phyloP scores from a whole-genome alignment of 2,797 vertebrate species.

The Characodon lateralis region DNA sequence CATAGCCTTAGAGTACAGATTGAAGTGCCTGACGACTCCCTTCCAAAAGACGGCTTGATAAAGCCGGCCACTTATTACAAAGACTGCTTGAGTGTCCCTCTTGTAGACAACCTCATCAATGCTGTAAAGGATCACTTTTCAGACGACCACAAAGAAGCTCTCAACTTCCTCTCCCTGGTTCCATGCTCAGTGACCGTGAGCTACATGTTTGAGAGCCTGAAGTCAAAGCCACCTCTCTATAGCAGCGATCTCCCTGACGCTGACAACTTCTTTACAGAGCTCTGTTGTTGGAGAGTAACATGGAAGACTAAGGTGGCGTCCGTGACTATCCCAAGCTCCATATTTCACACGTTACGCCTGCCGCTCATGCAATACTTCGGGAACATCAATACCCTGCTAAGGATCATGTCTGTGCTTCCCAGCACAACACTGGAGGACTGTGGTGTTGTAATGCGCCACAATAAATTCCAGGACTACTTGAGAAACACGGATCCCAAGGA shows the following conservation, averaged over 20 bases:
- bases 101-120: constrained; percentile 84
- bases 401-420: constrained; percentile 84
- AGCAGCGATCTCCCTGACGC: constrained; percentile 83
- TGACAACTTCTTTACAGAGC: constrained; percentile 85
- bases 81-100: constrained; percentile 81
- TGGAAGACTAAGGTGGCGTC: constrained; percentile 86
- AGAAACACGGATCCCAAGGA: constrained; percentile 74
- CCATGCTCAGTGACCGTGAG: constrained; percentile 84
- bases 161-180: constrained; percentile 84
- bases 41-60: constrained; percentile 77
- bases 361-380: constrained; percentile 86
- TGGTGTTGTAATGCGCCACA: constrained; percentile 80
- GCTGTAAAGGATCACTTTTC: constrained; percentile 87
- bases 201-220: constrained; percentile 85
- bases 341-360: constrained; percentile 83
- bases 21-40: constrained; percentile 79
- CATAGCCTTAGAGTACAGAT: constrained; percentile 80
- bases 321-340: constrained; percentile 80
- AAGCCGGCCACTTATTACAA: constrained; percentile 83
- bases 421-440: constrained; percentile 84
- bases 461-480: constrained; percentile 82
- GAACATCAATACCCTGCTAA: constrained; percentile 83
- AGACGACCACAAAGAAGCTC: constrained; percentile 85
- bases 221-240: constrained; percentile 84
- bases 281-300: constrained; percentile 86